Evolutionary conservation across 2,797 vertebrate species (phyloP).

Genomic region (Hemibagrus guttatus): DNA sequence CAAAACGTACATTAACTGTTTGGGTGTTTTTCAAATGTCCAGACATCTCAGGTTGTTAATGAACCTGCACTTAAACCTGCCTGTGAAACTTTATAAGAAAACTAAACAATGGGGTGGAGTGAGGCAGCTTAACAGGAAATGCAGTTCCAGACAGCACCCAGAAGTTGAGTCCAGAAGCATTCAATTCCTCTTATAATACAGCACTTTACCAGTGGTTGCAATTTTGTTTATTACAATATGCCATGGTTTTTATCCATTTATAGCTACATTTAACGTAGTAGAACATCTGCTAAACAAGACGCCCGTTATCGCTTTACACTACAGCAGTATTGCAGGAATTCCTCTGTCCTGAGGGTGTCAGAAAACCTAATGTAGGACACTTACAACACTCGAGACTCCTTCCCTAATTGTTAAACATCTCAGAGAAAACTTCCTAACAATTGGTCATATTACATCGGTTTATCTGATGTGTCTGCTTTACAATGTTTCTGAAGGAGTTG

Average conservation of each 20-base stretch:
- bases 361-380: not conserved
- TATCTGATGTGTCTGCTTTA: no score
- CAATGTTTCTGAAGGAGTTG: not conserved
- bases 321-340: not conserved
- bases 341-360: not conserved
- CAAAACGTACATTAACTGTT: no score
- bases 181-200: no score
- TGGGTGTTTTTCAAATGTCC: not conserved
- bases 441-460: no score
- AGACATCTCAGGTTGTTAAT: rapidly evolving
- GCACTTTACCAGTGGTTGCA: no score
- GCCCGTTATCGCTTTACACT: no score
- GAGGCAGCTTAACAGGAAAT: not conserved
- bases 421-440: no score
- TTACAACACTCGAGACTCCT: not conserved
- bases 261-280: not conserved
- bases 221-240: not conserved
- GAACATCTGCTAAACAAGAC: not conserved
- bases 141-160: not conserved
- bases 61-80: not conserved
- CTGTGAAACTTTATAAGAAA: not conserved
- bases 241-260: not conserved
- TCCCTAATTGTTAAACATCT: not conserved
- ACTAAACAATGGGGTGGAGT: not conserved
- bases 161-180: no score